These are phyloP conservation scores for Pampusana beccarii DNA, from an alignment of 2,113 vertebrate genomes.

Conservation along the genomic window DNA sequence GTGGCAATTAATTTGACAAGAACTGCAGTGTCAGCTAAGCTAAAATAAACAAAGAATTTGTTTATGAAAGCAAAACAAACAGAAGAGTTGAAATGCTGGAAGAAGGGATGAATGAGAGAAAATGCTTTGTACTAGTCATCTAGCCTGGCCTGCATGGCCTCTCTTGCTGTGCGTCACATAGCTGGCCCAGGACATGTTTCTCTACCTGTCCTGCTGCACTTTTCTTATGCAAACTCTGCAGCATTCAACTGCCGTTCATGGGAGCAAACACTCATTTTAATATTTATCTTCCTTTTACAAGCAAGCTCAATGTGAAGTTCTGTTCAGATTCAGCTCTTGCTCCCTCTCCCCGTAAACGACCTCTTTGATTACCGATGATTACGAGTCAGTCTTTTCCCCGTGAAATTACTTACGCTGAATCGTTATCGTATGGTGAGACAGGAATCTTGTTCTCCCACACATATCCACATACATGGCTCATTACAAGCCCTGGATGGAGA, in stretches of 20 bases:
- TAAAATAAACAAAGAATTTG: background rate
- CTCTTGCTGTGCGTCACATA: background rate
- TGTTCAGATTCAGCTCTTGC: background rate
- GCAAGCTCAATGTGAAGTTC: background rate
- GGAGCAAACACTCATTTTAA: background rate
- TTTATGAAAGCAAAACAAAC: background rate
- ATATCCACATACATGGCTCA: accelerated
- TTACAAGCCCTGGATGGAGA: background rate
- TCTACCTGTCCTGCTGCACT: background rate
- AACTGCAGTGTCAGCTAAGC: background rate
- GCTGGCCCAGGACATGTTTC: background rate
- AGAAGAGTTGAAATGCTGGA: background rate
- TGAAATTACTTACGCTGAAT: background rate
- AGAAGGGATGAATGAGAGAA: background rate
- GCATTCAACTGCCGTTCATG: background rate
- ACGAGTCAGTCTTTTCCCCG: background rate
- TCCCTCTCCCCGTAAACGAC: background rate
- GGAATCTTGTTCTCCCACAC: background rate
- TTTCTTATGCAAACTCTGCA: background rate
- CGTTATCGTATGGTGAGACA: accelerated
- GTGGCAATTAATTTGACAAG: background rate
- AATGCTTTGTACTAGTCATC: background rate
- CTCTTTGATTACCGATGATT: background rate
- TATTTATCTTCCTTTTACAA: background rate
- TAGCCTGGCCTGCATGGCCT: background rate